These are phyloP conservation scores for Oryctes rhinoceros DNA, from an alignment of 1,140 invertebrate species.

Conservation along the genomic window DNA sequence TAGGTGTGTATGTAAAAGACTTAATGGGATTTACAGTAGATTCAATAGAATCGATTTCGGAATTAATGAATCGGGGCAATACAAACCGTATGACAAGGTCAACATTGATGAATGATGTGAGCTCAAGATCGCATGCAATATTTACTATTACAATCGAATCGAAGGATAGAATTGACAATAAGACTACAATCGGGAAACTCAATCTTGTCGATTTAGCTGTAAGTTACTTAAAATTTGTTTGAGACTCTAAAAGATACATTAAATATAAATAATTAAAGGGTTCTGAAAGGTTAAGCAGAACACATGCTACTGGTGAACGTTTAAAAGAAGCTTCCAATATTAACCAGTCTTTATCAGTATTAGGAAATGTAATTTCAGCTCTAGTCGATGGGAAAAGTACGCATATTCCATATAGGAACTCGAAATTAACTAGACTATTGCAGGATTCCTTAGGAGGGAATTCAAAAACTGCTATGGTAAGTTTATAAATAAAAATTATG, in stretches of 20 bases:
- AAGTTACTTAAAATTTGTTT: slow-evolving; percentile 33
- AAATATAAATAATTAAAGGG: slow-evolving; percentile 60
- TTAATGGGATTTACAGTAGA: slow-evolving; percentile 85
- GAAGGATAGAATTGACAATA: slow-evolving; percentile 79
- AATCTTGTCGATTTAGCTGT: slow-evolving; percentile 80
- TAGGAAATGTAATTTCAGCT: slow-evolving; percentile 96
- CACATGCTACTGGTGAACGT: slow-evolving; percentile 86
- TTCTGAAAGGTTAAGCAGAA: slow-evolving; percentile 91
- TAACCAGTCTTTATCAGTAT: slow-evolving; percentile 90
- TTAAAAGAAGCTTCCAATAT: slow-evolving; percentile 96
- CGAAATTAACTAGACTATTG: slow-evolving; percentile 89
- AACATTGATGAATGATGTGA: slow-evolving; percentile 99
- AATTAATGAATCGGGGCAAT: slow-evolving; percentile 90
- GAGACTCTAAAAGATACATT: not conserved
- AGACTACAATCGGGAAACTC: slow-evolving; percentile 77
- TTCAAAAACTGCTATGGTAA: slow-evolving; percentile 92
- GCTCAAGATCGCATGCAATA: slow-evolving; percentile 97
- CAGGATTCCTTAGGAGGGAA: slow-evolving; percentile 97
- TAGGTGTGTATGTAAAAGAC: slow-evolving; percentile 95
- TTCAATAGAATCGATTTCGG: slow-evolving; percentile 88
- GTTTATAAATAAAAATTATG: slow-evolving; percentile 33
- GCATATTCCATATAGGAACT: slow-evolving; percentile 95
- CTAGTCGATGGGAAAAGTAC: slow-evolving; percentile 93
- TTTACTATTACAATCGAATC: slow-evolving; percentile 98
- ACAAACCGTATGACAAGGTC: slow-evolving; percentile 84